A percentile compares a stretch with the other conserved stretches of the same genome.
These are phyloP conservation scores for Oligia strigilis DNA, from an alignment of 2,888 invertebrate species.

Conservation along the genomic window DNA sequence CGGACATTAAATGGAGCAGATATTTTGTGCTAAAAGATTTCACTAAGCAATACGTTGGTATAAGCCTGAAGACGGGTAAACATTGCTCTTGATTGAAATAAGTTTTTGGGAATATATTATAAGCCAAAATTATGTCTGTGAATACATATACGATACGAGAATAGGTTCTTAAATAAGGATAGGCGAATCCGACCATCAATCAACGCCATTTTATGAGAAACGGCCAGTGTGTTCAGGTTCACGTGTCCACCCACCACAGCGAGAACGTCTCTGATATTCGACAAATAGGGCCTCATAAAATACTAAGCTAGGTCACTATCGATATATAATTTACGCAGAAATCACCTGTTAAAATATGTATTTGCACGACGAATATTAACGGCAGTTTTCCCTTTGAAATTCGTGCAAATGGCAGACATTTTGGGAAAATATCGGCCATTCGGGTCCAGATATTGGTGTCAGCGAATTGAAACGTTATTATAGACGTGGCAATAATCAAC, in stretches of 20 bases:
- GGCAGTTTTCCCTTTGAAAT: constrained; percentile 32
- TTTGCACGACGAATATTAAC: constrained; percentile 6
- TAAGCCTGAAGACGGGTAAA: neutral
- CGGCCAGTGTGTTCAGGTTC: neutral
- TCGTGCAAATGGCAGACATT: constrained; percentile 51
- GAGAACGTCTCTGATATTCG: neutral
- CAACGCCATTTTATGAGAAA: neutral
- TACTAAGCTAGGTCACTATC: constrained; percentile 13
- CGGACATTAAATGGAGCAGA: constrained; percentile 28
- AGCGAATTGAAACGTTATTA: constrained; percentile 52
- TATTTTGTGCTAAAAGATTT: constrained; percentile 19
- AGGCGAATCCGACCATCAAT: neutral
- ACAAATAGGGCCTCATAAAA: neutral
- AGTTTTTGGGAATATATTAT: neutral
- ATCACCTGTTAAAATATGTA: constrained; percentile 26
- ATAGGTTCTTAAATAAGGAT: neutral
- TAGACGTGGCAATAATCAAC: constrained; percentile 41
- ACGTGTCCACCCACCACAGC: neutral
- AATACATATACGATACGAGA: neutral
- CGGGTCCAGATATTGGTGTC: constrained; percentile 54
- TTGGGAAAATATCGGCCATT: constrained; percentile 39
- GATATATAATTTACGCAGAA: constrained; percentile 6
- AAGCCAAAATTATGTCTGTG: neutral
- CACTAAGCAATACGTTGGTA: neutral
- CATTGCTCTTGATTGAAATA: neutral